Conservation (phyloP, 2,888 invertebrate species). For the Sturmia bella region DNA sequence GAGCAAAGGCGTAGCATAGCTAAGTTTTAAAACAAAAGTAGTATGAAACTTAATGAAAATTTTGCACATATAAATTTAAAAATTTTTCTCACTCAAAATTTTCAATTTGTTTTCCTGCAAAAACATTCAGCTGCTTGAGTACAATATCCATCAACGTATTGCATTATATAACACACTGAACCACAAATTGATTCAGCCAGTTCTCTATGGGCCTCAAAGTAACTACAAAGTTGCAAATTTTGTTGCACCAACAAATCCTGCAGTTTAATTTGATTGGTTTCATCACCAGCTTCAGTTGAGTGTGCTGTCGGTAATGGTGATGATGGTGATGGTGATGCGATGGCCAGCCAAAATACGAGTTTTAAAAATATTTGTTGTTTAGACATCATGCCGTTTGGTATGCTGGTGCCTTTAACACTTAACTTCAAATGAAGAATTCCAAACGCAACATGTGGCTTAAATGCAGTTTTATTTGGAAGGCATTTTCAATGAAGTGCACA, state of each 20-base stretch:
- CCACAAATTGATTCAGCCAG: slow-evolving; percentile 45
- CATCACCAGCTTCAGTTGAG: slow-evolving; percentile 2
- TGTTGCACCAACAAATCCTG: slow-evolving; percentile 45
- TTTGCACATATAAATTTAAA: neutral
- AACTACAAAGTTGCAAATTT: slow-evolving; percentile 28
- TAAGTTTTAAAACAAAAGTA: neutral
- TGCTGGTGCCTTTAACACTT: slow-evolving; percentile 8
- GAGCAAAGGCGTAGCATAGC: neutral
- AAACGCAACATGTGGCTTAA: slow-evolving; percentile 39
- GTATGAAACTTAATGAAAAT: neutral
- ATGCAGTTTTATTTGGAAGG: neutral
- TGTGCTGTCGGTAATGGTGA: slow-evolving; percentile 6
- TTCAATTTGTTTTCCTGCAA: neutral
- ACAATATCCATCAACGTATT: slow-evolving; percentile 28
- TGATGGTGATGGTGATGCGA: slow-evolving; percentile 17
- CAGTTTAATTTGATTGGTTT: slow-evolving; percentile 34
- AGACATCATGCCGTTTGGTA: slow-evolving; percentile 9
- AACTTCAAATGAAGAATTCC: slow-evolving; percentile 16
- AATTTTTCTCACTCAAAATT: neutral
- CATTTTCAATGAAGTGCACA: slow-evolving; percentile 4
- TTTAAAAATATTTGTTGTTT: slow-evolving; percentile 12
- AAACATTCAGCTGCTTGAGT: slow-evolving; percentile 4
- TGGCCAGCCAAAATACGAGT: slow-evolving; percentile 18
- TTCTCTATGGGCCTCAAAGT: slow-evolving; percentile 23
- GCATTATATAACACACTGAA: slow-evolving; percentile 22